Base-by-base conservation (phyloP, 2,113 vertebrate species). In the Tychaedon coryphoeus region DNA sequence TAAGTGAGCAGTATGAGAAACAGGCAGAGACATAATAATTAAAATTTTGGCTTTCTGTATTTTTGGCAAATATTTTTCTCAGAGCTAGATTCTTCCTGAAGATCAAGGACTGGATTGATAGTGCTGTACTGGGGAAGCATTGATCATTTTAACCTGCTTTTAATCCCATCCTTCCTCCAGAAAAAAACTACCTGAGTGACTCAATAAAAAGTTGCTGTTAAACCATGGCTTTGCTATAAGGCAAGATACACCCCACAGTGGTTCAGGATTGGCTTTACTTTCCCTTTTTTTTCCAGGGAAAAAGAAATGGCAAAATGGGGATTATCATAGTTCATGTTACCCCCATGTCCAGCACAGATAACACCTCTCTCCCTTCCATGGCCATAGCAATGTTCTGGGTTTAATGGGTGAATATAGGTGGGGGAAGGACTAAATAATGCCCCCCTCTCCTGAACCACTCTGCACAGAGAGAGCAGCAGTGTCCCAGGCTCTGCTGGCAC, bases 281-380 rank as follows among this genome's bases (percentile, higher is more conserved):
- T 56, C 33, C 33, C 15, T 62, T 43, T 72, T 75, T 80, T 80
- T 83, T 57, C 15, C 77, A 47, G 16, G 19, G 36, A 67, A 53
- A 2, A 9, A 28, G 23, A 45, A 91, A 85, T 1, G 8, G 34
- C 15, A 66, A 51, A 73, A 31, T 5, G 4, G 31, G 61, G 19
- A 26, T 71, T 22, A 33, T 26, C 0, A 1, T 3, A 38, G 23
- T 12, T 43, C 14, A 0, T 5, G 22, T 36, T 61, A 43, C 25
- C 12, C 10, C 17, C 23, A 19, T 0, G 0, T 56, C 17, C 42
- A 53, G 18, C 47, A 51, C 9, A 72, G 34, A 6, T 13, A 33
- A 33, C 16, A 38, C 3, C n/a, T 75, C 26, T 22, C 9, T 75
- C 31, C 24, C 15, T 62, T 12, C 25, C 38, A 2, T 8, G 33